A percentile compares a stretch with the other conserved stretches of the same genome.
Conservation (phyloP, 2,797 vertebrate species). For the Philypnodon macrostomus region DNA sequence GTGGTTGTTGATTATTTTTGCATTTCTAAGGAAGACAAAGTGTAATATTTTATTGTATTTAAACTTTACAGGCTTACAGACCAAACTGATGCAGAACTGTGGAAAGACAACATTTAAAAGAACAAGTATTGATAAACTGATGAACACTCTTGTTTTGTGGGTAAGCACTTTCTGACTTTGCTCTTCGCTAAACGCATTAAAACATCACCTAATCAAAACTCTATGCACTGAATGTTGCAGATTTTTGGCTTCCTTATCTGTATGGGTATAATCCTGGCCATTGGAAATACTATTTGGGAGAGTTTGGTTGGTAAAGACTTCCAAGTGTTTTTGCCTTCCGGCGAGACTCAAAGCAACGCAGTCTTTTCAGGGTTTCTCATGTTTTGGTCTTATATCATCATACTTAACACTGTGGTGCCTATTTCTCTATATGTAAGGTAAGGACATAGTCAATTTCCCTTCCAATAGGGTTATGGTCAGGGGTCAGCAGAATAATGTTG, state of each 20-base stretch:
- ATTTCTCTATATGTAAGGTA: slow-evolving; percentile 94
- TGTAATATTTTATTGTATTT: too few relatives aligned
- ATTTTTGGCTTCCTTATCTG: slow-evolving; percentile 91
- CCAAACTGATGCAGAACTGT: slow-evolving; percentile 90
- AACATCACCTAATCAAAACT: neutral
- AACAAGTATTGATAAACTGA: slow-evolving; percentile 85
- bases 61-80: slow-evolving; percentile 75
- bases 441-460: slow-evolving; percentile 2
- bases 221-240: slow-evolving; percentile 57
- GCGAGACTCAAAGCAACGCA: slow-evolving; percentile 58
- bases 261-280: slow-evolving; percentile 88
- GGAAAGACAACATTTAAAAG: slow-evolving; percentile 85
- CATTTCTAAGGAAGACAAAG: too few relatives aligned
- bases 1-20: too few relatives aligned
- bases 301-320: slow-evolving; percentile 80
- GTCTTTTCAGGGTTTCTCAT: slow-evolving; percentile 90
- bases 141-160: slow-evolving; percentile 89
- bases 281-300: slow-evolving; percentile 91
- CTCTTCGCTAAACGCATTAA: too few relatives aligned
- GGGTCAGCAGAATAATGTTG: neutral
- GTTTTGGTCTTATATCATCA: slow-evolving; percentile 95
- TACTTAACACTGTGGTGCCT: slow-evolving; percentile 94
- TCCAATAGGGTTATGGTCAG: too few relatives aligned
- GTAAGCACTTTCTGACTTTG: slow-evolving; percentile 75
- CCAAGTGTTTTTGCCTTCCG: slow-evolving; percentile 86